These are phyloP conservation scores for Drosophila bifasciata DNA, from an alignment of 1,140 invertebrate genomes.

Conservation along the genomic window DNA sequence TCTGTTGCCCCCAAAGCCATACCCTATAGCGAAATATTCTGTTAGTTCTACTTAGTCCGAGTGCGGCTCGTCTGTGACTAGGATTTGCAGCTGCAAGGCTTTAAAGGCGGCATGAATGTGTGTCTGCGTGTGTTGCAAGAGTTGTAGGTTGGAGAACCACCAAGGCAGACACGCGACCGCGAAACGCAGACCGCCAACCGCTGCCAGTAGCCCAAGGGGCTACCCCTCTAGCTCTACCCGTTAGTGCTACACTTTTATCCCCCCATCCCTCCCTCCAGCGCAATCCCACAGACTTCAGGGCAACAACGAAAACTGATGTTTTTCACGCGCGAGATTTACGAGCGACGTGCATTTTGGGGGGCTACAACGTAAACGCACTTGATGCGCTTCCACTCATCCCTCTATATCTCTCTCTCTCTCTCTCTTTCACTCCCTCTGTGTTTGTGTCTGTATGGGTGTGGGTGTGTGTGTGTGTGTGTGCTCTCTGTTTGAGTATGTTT, in stretches of 20 bases:
- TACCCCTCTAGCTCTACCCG: constrained; percentile 3
- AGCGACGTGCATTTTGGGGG: constrained; percentile 70
- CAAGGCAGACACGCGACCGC: constrained; percentile 38
- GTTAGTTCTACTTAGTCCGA: constrained; percentile 14
- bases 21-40: not conserved
- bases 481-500: constrained; percentile 55
- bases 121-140: constrained; percentile 22
- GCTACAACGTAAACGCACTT: constrained; percentile 73
- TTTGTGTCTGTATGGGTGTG: constrained; percentile 1
- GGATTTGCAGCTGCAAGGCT: constrained; percentile 24
- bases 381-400: constrained; percentile 22
- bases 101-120: constrained; percentile 9
- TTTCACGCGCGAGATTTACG: constrained; percentile 78
- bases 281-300: constrained; percentile 29
- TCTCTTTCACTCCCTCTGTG: constrained; percentile 4
- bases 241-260: constrained; percentile 24
- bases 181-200: constrained; percentile 29
- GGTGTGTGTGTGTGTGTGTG: constrained; percentile 12
- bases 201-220: not conserved
- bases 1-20: not conserved
- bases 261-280: constrained; percentile 16
- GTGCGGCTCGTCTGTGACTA: constrained; percentile 24
- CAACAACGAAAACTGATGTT: constrained; percentile 71
- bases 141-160: too few relatives aligned
- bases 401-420: constrained; percentile 3